Base-by-base conservation (phyloP, 2,888 invertebrate species). In the Sminthurides aquaticus region DNA sequence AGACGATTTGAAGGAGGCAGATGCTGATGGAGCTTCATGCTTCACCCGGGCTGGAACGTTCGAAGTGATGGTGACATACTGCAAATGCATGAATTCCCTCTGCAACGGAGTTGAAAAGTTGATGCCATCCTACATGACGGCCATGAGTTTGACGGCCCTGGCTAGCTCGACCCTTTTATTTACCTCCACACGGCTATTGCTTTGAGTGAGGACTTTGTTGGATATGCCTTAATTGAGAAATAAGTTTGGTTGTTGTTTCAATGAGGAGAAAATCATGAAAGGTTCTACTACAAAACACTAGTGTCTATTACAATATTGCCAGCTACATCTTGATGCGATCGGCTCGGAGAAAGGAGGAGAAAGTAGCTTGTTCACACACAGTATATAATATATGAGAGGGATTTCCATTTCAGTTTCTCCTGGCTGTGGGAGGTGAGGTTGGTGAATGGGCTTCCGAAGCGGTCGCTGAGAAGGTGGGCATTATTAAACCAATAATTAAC, bases 51-150 rank as follows among this genome's bases (percentile, higher is more conserved):
- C 74, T 18, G 74, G 74, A 24, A 74, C 74, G 20, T 74, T 72
- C 54, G 74, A 74, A 67, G 72, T 74, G 34, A 68, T 69, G 69
- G 71, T 74, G 62, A 72, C 71, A 61, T 74, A 72, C 65, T 74
- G 74, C 61, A 58, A 69, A 49, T 74, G 74, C 55, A 34, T 34
- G n/a, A 15, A n/a, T 2, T 62, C 67, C 3, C 60, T 60, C 27
- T 70, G 65, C 62, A 67, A 67, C 56, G 61, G 57, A 0, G 64
- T 22, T 5, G 54, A 64, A 2, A n/a, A 22, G 3, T 22, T 43
- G 15, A 55, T 55, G 52, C 64, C 64, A 25, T 26, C 59, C 2
- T n/a, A n/a, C 18, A 20, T 64, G n/a, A 18, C 49, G 43, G 59
- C 58, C 3, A 58, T 64, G 64, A 64, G 34, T 43, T 1, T 54